Base-by-base conservation (phyloP, 2,797 vertebrate species). In the Melanotaenia maccullochi region DNA sequence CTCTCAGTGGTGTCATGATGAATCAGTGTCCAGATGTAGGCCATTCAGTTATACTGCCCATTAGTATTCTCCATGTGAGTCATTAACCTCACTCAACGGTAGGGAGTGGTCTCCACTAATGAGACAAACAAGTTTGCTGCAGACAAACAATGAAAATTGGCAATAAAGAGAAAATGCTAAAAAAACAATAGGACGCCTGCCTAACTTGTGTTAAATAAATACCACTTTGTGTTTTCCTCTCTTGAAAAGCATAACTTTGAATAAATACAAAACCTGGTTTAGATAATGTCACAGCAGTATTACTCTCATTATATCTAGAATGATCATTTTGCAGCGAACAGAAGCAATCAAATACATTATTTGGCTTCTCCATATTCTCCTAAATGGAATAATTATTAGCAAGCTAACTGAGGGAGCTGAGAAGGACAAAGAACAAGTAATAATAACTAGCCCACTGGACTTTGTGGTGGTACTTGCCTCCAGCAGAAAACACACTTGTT, bases 401-500 rank as follows among this genome's bases (percentile, higher is more conserved):
- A 33, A 24, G 0, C 35, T 24, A 32, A 40, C 18, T 32, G 20
- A 54, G 35, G 20, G 47, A 6, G 6, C 7, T 38, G 36, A 13
- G 13, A 38, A 38, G 36, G 36, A 14, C 11, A 38, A 14, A 38
- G 36, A 2, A 13, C 36, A 38, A 3, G 36, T 3, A 42, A 0
- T 25, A 9, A 60, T 0, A 1, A 40, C 22, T 18, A 30, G 6
- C 25, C 16, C 24, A 12, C 13, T 18, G 1, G 16, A 40, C 13
- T 14, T 1, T 25, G 30, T 4, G 30, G 47, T 8, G 65, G 25
- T 18, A 67, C 87, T 3, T 80, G 99, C 97, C 98, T 96, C 97
- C 97, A 99, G 85, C 97, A 99, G 90, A 99, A 99, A 76, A 99
- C 95, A 14, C 97, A 99, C 78, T 99, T 99, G 90, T 99, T 99